phyloP scores from a whole-genome alignment of 2,113 vertebrate species.

The Muntiacus reevesi region DNA sequence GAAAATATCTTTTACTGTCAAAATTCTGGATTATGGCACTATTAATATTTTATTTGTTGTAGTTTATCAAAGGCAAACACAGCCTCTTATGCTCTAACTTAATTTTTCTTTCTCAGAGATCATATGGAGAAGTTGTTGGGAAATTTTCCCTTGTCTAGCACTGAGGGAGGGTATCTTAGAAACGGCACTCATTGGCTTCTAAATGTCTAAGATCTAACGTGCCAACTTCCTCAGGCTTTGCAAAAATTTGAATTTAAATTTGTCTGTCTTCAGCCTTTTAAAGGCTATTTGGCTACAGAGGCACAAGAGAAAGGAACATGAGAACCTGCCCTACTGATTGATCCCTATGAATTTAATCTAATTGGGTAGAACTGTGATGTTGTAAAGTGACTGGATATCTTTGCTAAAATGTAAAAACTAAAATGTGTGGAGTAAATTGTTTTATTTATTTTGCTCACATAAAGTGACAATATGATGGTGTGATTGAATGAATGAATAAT shows the following conservation, averaged over 20 bases:
- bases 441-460: not conserved
- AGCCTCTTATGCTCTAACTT: not conserved
- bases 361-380: not conserved
- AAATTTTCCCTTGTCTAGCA: not conserved
- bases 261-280: not conserved
- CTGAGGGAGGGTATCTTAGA: not conserved
- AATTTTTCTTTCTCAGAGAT: conserved; percentile 36
- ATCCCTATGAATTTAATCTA: not conserved
- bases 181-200: not conserved
- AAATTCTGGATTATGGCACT: conserved; percentile 3
- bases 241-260: not conserved
- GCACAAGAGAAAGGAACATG: not conserved
- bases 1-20: conserved; percentile 21
- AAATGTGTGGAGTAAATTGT: not conserved
- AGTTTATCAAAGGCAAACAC: conserved; percentile 3
- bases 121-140: not conserved
- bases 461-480: not conserved
- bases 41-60: conserved; percentile 44
- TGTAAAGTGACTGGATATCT: not conserved
- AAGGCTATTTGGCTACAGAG: not conserved
- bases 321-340: not conserved
- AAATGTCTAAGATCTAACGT: not conserved
- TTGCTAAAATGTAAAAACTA: not conserved
- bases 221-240: not conserved
- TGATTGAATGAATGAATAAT: conserved; percentile 3